Evolutionary conservation across 1,140 invertebrate genomes (phyloP).

Genomic region (Listronotus bonariensis): DNA sequence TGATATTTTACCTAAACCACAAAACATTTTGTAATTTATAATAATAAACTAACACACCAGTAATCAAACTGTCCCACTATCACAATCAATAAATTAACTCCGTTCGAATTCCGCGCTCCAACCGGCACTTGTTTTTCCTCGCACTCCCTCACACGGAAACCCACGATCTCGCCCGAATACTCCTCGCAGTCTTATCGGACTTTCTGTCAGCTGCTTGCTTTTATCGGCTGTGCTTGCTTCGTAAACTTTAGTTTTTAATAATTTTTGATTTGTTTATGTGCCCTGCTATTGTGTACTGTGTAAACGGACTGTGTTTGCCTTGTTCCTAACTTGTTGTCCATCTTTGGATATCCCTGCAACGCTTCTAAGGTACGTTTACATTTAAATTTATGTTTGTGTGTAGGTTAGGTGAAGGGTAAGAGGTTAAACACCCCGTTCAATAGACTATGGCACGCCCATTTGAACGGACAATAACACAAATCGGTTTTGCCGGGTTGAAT

Average conservation of each 20-base stretch:
- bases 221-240: constrained; percentile 21
- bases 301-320: constrained; percentile 3
- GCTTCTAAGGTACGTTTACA: background rate
- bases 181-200: constrained; percentile 2
- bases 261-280: constrained; percentile 29
- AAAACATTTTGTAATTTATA: too few species aligned
- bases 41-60: too few species aligned
- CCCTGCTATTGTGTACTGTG: constrained; percentile 17
- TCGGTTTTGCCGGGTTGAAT: background rate
- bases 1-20: too few species aligned
- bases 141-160: constrained; percentile 16
- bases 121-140: background rate
- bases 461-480: background rate
- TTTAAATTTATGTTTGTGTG: constrained; percentile 1
- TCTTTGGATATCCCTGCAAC: constrained; percentile 4
- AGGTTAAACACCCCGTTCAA: constrained; percentile 19
- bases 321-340: constrained; percentile 14
- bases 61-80: constrained; percentile 16
- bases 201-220: constrained; percentile 27
- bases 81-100: constrained; percentile 4
- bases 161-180: background rate
- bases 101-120: constrained; percentile 15
- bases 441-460: background rate
- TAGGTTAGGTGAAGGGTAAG: constrained; percentile 19
- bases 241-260: constrained; percentile 27